A percentile compares a stretch with the other conserved stretches of the same genome.
Evolutionary conservation across 2,113 vertebrate genomes (phyloP).

Genomic region (Pseudonaja textilis): DNA sequence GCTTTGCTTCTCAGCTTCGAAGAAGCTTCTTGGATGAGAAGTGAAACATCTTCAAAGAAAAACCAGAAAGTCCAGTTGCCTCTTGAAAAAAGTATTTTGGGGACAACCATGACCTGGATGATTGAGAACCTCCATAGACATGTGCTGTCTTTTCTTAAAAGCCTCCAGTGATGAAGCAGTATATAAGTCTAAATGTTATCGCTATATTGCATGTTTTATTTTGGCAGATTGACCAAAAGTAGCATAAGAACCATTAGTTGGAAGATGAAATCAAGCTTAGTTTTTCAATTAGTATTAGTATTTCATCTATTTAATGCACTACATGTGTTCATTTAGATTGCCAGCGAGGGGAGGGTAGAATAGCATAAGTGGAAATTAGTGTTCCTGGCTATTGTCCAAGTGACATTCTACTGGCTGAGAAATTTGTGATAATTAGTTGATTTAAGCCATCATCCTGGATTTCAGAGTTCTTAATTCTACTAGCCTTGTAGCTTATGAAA

Average conservation of each 20-base stretch:
- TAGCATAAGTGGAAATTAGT: constrained; percentile 28
- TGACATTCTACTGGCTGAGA: constrained; percentile 28
- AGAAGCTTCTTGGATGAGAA: too few relatives aligned
- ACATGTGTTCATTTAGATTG: not conserved
- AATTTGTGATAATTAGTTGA: constrained; percentile 42
- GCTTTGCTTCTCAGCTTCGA: too few relatives aligned
- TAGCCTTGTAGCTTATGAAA: constrained; percentile 11
- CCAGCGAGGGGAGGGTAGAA: not conserved
- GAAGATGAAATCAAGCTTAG: constrained; percentile 4
- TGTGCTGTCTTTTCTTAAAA: too few relatives aligned
- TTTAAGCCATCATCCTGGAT: not conserved
- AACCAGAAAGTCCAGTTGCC: too few relatives aligned
- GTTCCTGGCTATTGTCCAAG: constrained; percentile 22
- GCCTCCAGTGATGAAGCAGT: too few relatives aligned
- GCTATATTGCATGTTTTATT: not conserved
- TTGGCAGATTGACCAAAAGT: not conserved
- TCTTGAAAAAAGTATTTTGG: too few relatives aligned
- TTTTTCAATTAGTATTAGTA: not conserved
- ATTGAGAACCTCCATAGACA: too few relatives aligned
- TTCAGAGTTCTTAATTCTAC: constrained; percentile 26
- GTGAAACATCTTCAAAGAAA: too few relatives aligned
- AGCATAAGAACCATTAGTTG: not conserved
- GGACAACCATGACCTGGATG: too few relatives aligned
- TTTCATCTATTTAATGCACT: constrained; percentile 25
- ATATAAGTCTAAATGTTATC: not conserved